phyloP scores from a whole-genome alignment of 2,797 vertebrate species.

The Muscicapa striata region DNA sequence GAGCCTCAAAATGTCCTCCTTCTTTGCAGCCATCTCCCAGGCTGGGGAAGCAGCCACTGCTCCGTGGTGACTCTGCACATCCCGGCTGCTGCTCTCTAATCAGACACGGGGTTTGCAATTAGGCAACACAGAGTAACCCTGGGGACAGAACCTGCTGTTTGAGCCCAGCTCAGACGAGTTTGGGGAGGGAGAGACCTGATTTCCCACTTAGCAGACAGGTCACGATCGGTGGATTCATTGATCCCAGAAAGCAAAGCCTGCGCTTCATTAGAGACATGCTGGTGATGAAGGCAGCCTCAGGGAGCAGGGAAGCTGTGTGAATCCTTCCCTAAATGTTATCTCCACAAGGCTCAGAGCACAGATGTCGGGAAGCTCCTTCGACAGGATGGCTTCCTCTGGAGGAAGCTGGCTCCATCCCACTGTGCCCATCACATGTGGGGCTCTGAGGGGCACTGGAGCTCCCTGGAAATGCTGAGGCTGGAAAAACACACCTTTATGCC shows the following conservation, averaged over 20 bases:
- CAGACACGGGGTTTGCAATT: constrained; percentile 31
- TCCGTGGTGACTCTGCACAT: background rate
- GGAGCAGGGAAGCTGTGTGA: constrained; percentile 10
- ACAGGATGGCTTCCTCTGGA: background rate
- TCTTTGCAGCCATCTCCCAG: background rate
- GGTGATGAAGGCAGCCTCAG: background rate
- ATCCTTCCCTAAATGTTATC: constrained; percentile 27
- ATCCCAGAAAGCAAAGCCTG: constrained; percentile 56
- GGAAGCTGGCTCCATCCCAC: background rate
- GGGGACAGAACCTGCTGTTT: constrained; percentile 46
- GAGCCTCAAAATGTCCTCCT: background rate
- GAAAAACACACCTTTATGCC: background rate
- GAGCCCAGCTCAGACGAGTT: constrained; percentile 39
- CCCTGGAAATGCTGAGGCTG: background rate
- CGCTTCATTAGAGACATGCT: constrained; percentile 34
- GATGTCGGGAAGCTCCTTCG: background rate
- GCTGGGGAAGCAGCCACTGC: background rate
- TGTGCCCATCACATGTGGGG: fast-evolving
- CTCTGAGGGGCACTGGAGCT: background rate
- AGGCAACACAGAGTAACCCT: background rate
- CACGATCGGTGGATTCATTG: constrained; percentile 52
- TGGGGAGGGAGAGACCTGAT: constrained; percentile 45
- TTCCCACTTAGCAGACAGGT: constrained; percentile 66
- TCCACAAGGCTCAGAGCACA: background rate
- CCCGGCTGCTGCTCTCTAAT: constrained; percentile 35